These are phyloP conservation scores for Drosophila repletoides DNA, from an alignment of 1,140 invertebrate species.

Conservation along the genomic window DNA sequence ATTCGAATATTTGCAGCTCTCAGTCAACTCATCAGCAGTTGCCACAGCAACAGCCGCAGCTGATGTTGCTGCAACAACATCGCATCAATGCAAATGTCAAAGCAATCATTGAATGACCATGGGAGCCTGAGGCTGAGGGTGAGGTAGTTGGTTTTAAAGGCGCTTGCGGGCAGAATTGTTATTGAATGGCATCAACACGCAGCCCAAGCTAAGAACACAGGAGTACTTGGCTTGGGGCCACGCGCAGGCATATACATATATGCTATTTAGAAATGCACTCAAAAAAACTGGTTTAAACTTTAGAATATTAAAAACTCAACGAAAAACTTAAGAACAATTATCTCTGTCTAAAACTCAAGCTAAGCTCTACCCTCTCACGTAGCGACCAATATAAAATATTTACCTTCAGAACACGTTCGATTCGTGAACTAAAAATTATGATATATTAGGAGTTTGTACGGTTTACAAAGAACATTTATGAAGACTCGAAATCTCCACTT, in stretches of 20 bases:
- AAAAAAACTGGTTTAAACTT: no score
- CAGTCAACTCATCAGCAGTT: slow-evolving; percentile 18
- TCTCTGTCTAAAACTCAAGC: no score
- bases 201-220: slow-evolving; percentile 11
- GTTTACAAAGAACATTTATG: no score
- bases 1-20: slow-evolving; percentile 15
- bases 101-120: slow-evolving; percentile 54
- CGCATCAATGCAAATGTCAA: slow-evolving; percentile 61
- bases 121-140: not conserved
- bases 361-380: no score
- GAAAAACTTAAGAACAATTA: no score
- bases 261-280: no score
- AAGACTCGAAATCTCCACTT: no score
- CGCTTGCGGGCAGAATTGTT: slow-evolving; percentile 35
- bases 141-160: slow-evolving; percentile 2
- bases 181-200: slow-evolving; percentile 52
- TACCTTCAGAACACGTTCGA: no score
- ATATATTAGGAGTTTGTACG: no score
- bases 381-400: no score
- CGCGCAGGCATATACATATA: not conserved
- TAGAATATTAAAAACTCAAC: no score
- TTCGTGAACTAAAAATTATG: no score
- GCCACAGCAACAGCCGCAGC: slow-evolving; percentile 8
- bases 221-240: slow-evolving; percentile 32
- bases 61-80: slow-evolving; percentile 5